Conservation (phyloP, 1,140 invertebrate genomes). For the Acromyrmex charruanus region DNA sequence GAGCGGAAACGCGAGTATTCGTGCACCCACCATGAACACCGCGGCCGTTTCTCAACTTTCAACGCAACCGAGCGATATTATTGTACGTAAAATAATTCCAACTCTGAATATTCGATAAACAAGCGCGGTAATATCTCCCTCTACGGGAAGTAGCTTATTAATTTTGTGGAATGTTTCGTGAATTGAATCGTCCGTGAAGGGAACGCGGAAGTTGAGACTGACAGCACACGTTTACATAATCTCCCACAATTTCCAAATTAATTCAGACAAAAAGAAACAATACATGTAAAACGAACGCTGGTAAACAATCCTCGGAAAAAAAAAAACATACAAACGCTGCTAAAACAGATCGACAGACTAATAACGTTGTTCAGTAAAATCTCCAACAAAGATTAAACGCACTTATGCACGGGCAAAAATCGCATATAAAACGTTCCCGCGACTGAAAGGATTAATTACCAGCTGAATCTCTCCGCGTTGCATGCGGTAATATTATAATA, state of each 20-base stretch:
- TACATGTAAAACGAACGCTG: slow-evolving; percentile 17
- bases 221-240: slow-evolving; percentile 12
- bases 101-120: slow-evolving; percentile 45
- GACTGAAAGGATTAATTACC: slow-evolving; percentile 60
- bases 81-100: slow-evolving; percentile 57
- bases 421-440: slow-evolving; percentile 32
- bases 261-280: neutral
- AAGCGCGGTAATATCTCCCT: slow-evolving; percentile 30
- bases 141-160: slow-evolving; percentile 55
- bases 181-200: slow-evolving; percentile 46
- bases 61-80: slow-evolving; percentile 31
- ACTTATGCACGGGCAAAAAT: slow-evolving; percentile 34
- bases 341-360: slow-evolving; percentile 13
- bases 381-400: slow-evolving; percentile 48
- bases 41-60: slow-evolving; percentile 34
- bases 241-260: slow-evolving; percentile 33
- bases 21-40: neutral
- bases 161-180: slow-evolving; percentile 51
- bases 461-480: slow-evolving; percentile 27
- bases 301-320: neutral
- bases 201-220: neutral
- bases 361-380: slow-evolving; percentile 19
- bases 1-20: slow-evolving; percentile 29
- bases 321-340: neutral
- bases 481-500: slow-evolving; percentile 51